phyloP scores from a whole-genome alignment of 2,797 vertebrate species.

The Pteronotus mesoamericanus region DNA sequence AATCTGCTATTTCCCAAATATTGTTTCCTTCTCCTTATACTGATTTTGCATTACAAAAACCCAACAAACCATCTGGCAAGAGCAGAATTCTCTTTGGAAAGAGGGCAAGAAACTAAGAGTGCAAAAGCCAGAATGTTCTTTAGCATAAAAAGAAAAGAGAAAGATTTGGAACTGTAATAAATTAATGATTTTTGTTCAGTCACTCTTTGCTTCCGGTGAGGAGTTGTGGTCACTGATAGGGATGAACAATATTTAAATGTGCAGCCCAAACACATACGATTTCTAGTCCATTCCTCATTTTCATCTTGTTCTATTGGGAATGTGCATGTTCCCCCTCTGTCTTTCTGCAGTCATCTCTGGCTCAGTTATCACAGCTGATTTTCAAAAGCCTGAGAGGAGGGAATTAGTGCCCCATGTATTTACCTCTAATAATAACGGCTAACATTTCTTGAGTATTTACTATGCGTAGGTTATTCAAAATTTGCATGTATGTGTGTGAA shows the following conservation, averaged over 20 bases:
- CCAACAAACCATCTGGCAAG: background rate
- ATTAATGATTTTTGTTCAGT: background rate
- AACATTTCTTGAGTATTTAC: background rate
- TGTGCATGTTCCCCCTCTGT: background rate
- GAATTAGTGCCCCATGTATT: background rate
- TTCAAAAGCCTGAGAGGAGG: background rate
- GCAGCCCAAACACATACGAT: background rate
- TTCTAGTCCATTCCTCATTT: background rate
- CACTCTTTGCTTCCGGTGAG: background rate
- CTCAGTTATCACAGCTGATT: background rate
- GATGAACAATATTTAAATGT: background rate
- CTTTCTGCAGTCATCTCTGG: background rate
- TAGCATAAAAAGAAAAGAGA: background rate
- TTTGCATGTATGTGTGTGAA: background rate
- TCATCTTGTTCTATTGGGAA: background rate
- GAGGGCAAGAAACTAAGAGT: background rate
- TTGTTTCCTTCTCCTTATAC: background rate
- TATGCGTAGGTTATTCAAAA: background rate
- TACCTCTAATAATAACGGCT: background rate
- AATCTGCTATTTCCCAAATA: background rate
- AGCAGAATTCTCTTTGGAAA: conserved; percentile 20
- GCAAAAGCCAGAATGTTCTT: background rate
- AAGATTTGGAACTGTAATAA: background rate
- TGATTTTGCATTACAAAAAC: conserved; percentile 44
- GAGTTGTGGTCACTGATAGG: background rate